Evolutionary conservation across 1,140 invertebrate genomes (phyloP).

Genomic region (Bombus superbus): DNA sequence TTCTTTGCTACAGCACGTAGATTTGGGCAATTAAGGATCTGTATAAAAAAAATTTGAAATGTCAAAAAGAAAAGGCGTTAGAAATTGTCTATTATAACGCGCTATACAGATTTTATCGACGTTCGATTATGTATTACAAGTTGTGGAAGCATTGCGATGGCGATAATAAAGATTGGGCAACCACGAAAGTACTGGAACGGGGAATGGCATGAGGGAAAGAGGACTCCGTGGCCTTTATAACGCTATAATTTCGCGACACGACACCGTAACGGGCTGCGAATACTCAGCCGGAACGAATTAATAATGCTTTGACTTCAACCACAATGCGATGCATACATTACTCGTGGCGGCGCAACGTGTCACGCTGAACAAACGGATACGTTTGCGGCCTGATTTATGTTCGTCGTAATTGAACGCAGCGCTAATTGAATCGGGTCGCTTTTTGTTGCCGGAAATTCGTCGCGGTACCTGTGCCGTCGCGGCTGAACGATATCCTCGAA

Average conservation of each 20-base stretch:
- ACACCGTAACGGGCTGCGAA: slow-evolving; percentile 60
- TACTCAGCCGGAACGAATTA: slow-evolving; percentile 59
- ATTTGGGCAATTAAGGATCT: not conserved
- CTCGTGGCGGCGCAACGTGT: slow-evolving; percentile 38
- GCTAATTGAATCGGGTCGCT: slow-evolving; percentile 47
- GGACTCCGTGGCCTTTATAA: slow-evolving; percentile 46
- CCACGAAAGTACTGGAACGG: not conserved
- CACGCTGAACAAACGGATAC: slow-evolving; percentile 56
- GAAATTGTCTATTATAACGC: too few species aligned
- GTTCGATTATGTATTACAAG: too few species aligned
- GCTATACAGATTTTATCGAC: too few species aligned
- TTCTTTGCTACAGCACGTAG: not conserved
- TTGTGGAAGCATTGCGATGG: rapidly evolving
- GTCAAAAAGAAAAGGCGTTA: not conserved
- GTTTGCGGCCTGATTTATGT: slow-evolving; percentile 45
- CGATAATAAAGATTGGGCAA: not conserved
- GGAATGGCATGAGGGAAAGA: not conserved
- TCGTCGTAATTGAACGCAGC: slow-evolving; percentile 43
- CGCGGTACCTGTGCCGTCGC: not conserved
- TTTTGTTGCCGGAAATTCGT: slow-evolving; percentile 45
- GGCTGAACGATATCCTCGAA: not conserved
- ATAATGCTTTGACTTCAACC: slow-evolving; percentile 63
- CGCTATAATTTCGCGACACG: slow-evolving; percentile 68
- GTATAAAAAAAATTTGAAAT: not conserved
- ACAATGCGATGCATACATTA: slow-evolving; percentile 62